Evolutionary conservation across 1,140 invertebrate genomes (phyloP).

Genomic region (Ceratoteleas bidentatus): DNA sequence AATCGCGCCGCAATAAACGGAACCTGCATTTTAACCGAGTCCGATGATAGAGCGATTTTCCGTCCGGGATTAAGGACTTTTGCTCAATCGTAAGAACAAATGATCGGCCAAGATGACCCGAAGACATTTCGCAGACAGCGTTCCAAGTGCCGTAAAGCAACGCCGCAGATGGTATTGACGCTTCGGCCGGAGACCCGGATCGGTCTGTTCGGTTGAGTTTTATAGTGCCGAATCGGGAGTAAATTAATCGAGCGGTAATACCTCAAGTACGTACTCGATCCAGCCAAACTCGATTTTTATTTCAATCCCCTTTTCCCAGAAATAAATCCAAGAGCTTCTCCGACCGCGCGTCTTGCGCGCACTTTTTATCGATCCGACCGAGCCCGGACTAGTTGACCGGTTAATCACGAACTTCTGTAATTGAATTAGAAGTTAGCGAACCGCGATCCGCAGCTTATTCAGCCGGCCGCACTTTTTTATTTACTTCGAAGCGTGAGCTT

Average conservation of each 20-base stretch:
- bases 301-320: slow-evolving; percentile 39
- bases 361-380: slow-evolving; percentile 45
- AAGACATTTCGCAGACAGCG: slow-evolving; percentile 38
- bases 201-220: slow-evolving; percentile 20
- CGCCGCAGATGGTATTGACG: slow-evolving; percentile 43
- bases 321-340: slow-evolving; percentile 46
- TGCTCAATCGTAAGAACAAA: slow-evolving; percentile 31
- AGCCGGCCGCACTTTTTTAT: slow-evolving; percentile 18
- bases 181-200: background rate
- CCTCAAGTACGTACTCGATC: slow-evolving; percentile 44
- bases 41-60: slow-evolving; percentile 9
- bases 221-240: slow-evolving; percentile 36
- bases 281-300: slow-evolving; percentile 39
- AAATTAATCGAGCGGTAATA: slow-evolving; percentile 48
- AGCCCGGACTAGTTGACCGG: slow-evolving; percentile 51
- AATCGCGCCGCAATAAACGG: background rate
- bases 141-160: slow-evolving; percentile 39
- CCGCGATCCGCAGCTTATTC: slow-evolving; percentile 44
- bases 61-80: slow-evolving; percentile 8
- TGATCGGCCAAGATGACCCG: slow-evolving; percentile 14
- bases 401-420: slow-evolving; percentile 65
- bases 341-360: slow-evolving; percentile 26
- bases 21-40: background rate
- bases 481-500: slow-evolving; percentile 34
- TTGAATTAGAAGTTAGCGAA: slow-evolving; percentile 60